Evolutionary conservation across 2,888 invertebrate genomes (phyloP), one percentile per base, ranked within the genome.

Genomic region (Molanna angustata): DNA sequence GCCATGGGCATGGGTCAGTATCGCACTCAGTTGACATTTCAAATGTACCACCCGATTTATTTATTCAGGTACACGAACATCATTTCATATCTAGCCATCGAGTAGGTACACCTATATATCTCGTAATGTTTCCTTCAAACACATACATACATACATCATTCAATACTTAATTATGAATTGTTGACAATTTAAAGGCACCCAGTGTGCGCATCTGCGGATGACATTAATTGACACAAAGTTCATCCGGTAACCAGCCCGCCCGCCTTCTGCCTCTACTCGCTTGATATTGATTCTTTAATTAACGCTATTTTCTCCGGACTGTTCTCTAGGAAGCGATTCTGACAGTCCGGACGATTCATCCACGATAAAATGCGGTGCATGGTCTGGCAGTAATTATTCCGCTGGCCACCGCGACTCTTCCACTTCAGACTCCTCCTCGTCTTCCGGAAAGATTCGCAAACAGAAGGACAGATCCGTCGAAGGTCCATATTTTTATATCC

Each of bases 311-410:
- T 49, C 48, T 49, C 43, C 52, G 56, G 52, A 48, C 48, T 51
- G 48, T 49, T 52, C 49, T 42, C 17, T 56, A 62, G 67, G 64
- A 53, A 65, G 78, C 60, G 80, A 81, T 65, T 80, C 80, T 63
- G 81, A 82, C 64, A 81, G 81, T 67, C 75, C 80, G 57, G 82
- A 82, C 63, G 78, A 72, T 52, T 70, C 70, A 52, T 68, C 79
- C 45, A 81, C 82, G 57, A 72, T 82, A 67, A 82, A 82, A 69
- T 79, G 77, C 61, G 72, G 75, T 58, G 66, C 68, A 45, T 75
- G 76, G 76, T 67, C 72, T 54, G 77, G 71, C 57, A 70, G 71
- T 69, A 68, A 68, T 50, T 65, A 64, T 50, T 75, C 74, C 51
- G 71, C 70, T 39, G 71, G 73, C 21, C 66, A 66, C 57, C 68